phyloP scores from a whole-genome alignment of 2,113 vertebrate species.

The Lagenorhynchus albirostris region DNA sequence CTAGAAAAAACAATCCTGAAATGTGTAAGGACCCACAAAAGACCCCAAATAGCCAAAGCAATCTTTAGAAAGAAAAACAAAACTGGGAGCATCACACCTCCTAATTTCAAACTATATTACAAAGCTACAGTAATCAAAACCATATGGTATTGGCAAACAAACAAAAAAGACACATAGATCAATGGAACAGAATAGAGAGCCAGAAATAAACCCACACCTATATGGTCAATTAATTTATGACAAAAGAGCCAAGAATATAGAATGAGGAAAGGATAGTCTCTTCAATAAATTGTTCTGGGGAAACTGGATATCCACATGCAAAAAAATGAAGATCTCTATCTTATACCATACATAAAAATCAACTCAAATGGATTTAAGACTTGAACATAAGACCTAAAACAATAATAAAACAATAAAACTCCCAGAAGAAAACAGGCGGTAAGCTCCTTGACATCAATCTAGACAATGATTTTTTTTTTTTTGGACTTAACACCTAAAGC shows the following conservation, averaged over 20 bases:
- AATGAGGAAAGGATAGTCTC: neutral
- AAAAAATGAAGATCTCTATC: neutral
- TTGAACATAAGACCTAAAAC: neutral
- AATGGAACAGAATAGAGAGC: neutral
- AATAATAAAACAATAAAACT: neutral
- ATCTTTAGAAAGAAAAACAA: neutral
- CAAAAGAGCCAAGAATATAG: neutral
- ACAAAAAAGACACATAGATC: too few species aligned
- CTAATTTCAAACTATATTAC: neutral
- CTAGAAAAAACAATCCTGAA: neutral
- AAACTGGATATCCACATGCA: neutral
- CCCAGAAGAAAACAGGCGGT: neutral
- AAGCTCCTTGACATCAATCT: neutral
- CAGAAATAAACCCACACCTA: neutral
- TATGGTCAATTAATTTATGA: neutral
- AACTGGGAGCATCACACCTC: neutral
- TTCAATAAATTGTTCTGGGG: neutral
- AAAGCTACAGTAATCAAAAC: neutral
- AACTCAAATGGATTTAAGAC: neutral
- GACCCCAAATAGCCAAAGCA: neutral
- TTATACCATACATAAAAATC: neutral
- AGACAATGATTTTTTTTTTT: neutral
- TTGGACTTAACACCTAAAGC: neutral
- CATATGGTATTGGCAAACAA: neutral
- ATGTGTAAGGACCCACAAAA: neutral